Evolutionary conservation across 2,113 vertebrate genomes (phyloP).

Genomic region (Carlito syrichta): DNA sequence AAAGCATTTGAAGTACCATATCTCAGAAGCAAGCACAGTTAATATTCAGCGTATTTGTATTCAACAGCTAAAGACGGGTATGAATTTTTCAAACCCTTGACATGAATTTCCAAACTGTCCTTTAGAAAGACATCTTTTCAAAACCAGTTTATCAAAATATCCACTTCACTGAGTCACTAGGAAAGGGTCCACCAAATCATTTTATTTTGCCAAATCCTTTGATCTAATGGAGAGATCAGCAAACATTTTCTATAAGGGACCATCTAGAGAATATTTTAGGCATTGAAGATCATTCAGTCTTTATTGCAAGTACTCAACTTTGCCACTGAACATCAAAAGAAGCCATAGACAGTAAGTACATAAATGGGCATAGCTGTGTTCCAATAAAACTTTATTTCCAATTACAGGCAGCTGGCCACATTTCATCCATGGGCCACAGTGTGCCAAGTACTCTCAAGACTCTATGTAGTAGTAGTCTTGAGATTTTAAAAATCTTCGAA

Average conservation of each 20-base stretch:
- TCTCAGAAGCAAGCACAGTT: background rate
- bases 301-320: background rate
- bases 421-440: background rate
- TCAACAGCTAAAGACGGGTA: background rate
- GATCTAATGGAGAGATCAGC: background rate
- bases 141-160: background rate
- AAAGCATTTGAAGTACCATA: background rate
- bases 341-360: background rate
- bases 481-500: conserved; percentile 6
- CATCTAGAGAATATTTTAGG: background rate
- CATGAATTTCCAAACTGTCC: background rate
- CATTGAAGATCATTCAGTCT: background rate
- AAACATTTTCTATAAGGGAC: background rate
- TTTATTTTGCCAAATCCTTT: conserved; percentile 30
- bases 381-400: background rate
- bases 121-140: background rate
- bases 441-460: background rate
- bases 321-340: background rate
- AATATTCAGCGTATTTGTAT: background rate
- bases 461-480: background rate
- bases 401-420: background rate
- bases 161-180: background rate
- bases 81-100: background rate
- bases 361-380: background rate
- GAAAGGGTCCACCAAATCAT: background rate